A percentile compares a stretch with the other conserved stretches of the same genome.
Conservation (phyloP, 1,140 invertebrate species). For the Neelides sp. region DNA sequence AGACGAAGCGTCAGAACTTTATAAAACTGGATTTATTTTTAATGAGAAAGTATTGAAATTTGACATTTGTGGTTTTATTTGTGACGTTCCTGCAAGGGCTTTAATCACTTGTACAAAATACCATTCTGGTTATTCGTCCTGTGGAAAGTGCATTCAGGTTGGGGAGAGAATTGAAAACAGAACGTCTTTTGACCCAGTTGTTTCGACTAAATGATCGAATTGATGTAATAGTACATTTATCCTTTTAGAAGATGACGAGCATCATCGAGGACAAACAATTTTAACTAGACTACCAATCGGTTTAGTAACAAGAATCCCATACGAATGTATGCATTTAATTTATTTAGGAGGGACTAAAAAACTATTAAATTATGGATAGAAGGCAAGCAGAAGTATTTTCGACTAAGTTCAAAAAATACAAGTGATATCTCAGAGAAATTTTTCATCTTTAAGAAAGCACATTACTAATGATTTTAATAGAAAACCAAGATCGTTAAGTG, state of each 20-base stretch:
- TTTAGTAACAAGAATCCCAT: constrained; percentile 31
- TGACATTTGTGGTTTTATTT: too few relatives aligned
- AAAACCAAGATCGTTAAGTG: constrained; percentile 32
- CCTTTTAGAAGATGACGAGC: constrained; percentile 12
- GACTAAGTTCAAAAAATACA: background rate
- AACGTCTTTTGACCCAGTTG: constrained; percentile 18
- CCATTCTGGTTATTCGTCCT: constrained; percentile 21
- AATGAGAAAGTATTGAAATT: too few relatives aligned
- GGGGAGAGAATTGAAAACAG: constrained; percentile 4
- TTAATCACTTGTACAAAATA: constrained; percentile 8
- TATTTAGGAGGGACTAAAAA: constrained; percentile 33
- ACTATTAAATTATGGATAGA: constrained; percentile 30
- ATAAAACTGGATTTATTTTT: too few relatives aligned
- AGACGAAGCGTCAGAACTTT: too few relatives aligned
- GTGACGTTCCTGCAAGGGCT: constrained; percentile 22
- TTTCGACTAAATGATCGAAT: background rate
- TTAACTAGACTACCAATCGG: constrained; percentile 27
- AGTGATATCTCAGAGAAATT: constrained; percentile 25
- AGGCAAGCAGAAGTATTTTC: background rate
- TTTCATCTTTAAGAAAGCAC: constrained; percentile 1
- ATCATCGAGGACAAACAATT: constrained; percentile 23
- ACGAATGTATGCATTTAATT: constrained; percentile 34
- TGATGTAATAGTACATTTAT: constrained; percentile 26
- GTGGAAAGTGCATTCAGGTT: constrained; percentile 16
- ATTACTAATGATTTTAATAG: constrained; percentile 34